A percentile compares a stretch with the other conserved stretches of the same genome.
phyloP scores from a whole-genome alignment of 2,888 invertebrate species.

The Dione vanillae region DNA sequence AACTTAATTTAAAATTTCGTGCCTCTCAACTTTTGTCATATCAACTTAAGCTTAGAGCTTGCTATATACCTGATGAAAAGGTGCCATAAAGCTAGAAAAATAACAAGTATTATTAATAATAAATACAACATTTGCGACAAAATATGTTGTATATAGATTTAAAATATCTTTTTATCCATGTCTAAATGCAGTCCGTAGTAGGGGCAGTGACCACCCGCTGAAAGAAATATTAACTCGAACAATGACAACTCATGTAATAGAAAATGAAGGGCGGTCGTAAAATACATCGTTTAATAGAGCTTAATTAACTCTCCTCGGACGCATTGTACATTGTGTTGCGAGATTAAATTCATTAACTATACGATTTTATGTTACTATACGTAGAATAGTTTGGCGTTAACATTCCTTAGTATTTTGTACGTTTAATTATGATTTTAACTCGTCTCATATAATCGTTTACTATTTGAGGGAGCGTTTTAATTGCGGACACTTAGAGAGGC shows the following conservation, averaged over 20 bases:
- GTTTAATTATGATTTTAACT: no score
- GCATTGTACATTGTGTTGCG: constrained; percentile 7
- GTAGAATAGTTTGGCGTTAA: no score
- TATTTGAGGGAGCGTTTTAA: no score
- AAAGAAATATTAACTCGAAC: constrained; percentile 45
- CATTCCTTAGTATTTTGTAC: no score
- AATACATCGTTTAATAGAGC: constrained; percentile 36
- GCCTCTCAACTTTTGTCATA: no score
- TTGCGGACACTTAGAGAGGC: no score
- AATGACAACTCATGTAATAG: constrained; percentile 50
- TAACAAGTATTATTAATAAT: no score
- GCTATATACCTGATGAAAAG: no score
- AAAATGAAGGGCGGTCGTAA: constrained; percentile 45
- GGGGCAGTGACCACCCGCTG: constrained; percentile 49
- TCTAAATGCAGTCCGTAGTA: constrained; percentile 25
- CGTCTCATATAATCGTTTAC: no score
- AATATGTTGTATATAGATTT: background rate
- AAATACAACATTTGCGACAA: background rate
- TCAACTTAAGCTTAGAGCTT: no score
- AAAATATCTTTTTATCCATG: background rate
- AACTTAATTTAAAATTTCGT: no score
- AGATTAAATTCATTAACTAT: constrained; percentile 15
- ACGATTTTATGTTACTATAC: background rate
- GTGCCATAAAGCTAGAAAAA: no score
- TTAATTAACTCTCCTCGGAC: constrained; percentile 31